A percentile compares a stretch with the other conserved stretches of the same genome.
Evolutionary conservation across 2,113 vertebrate species (phyloP).

Genomic region (Oncorhynchus tshawytscha): DNA sequence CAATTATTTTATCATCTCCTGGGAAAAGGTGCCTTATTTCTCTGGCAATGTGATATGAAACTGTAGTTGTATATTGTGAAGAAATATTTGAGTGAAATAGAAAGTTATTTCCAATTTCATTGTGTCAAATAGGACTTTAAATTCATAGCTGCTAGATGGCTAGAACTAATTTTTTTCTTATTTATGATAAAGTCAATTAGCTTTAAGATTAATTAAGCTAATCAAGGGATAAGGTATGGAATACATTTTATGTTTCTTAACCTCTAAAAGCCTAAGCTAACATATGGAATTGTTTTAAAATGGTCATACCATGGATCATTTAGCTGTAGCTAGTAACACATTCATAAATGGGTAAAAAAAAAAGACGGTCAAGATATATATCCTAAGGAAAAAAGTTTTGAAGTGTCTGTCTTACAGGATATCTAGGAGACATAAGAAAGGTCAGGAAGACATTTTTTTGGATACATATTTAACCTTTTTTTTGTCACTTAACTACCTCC

Average conservation of each 20-base stretch:
- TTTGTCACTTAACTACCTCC: too few species aligned
- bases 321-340: slow-evolving; percentile 39
- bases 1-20: slow-evolving; percentile 99
- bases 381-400: too few species aligned
- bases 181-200: slow-evolving; percentile 73
- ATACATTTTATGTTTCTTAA: slow-evolving; percentile 64
- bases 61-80: slow-evolving; percentile 81
- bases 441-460: too few species aligned
- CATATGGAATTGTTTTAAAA: slow-evolving; percentile 43
- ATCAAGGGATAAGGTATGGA: slow-evolving; percentile 63
- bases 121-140: slow-evolving; percentile 48
- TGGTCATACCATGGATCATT: slow-evolving; percentile 23
- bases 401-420: too few species aligned
- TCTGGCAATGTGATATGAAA: slow-evolving; percentile 98
- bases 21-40: slow-evolving; percentile 97
- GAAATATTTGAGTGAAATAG: slow-evolving; percentile 78
- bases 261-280: slow-evolving; percentile 18
- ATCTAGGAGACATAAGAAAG: too few species aligned
- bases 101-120: slow-evolving; percentile 76
- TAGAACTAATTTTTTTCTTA: slow-evolving; percentile 45
- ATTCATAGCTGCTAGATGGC: slow-evolving; percentile 47
- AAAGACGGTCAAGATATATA: not conserved
- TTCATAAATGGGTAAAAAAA: slow-evolving; percentile 22
- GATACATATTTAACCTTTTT: too few species aligned
- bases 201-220: slow-evolving; percentile 59